Percentiles rank a stretch among this genome's conserved stretches.
phyloP scores from a whole-genome alignment of 2,888 invertebrate genomes.

The Chydorus sphaericus region DNA sequence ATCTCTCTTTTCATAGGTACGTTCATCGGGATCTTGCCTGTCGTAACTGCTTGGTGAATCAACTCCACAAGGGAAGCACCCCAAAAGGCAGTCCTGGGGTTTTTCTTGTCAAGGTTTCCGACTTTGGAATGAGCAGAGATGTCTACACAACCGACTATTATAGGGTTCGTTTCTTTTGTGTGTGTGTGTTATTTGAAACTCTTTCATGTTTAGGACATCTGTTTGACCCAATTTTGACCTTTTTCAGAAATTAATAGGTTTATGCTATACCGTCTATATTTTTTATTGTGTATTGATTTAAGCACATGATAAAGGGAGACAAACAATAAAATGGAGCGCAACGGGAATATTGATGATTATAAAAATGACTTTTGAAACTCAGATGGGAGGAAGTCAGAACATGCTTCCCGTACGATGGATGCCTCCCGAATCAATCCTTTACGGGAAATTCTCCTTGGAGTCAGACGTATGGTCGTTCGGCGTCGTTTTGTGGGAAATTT shows the following conservation, averaged over 20 bases:
- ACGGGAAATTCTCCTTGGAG: conserved; percentile 75
- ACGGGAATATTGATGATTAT: no score
- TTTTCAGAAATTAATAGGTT: no score
- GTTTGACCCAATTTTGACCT: no score
- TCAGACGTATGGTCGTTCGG: conserved; percentile 90
- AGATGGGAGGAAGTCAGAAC: conserved; percentile 59
- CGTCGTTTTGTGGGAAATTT: conserved; percentile 86
- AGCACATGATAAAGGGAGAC: no score
- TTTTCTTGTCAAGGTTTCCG: conserved; percentile 74
- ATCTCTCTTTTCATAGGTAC: conserved; percentile 62
- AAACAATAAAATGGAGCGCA: no score
- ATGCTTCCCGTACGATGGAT: conserved; percentile 90
- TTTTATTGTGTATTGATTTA: no score
- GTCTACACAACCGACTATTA: conserved; percentile 85
- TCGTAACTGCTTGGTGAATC: conserved; percentile 65
- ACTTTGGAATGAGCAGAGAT: conserved; percentile 80
- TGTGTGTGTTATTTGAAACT: not conserved
- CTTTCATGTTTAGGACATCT: no score
- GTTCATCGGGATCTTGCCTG: conserved; percentile 76
- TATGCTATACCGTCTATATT: no score
- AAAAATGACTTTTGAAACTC: no score
- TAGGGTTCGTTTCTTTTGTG: conserved; percentile 39
- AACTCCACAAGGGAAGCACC: no score
- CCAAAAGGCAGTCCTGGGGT: conserved; percentile 32
- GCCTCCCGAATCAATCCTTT: conserved; percentile 82